phyloP scores from a whole-genome alignment of 2,888 invertebrate species.

The Artemia sinica region DNA sequence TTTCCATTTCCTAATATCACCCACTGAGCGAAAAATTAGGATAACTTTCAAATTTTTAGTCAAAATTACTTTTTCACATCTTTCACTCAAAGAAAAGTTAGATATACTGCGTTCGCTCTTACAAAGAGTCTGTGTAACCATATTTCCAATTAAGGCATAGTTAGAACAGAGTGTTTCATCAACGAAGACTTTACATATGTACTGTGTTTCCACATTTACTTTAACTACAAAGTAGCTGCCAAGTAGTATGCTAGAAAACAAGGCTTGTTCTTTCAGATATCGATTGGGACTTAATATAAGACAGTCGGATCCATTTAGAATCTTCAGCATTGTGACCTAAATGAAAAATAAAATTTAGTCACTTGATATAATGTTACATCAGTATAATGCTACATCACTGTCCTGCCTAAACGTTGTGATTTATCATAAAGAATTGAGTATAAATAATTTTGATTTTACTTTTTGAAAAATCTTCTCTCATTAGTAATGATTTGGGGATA shows the following conservation, averaged over 20 bases:
- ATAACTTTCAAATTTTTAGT: background rate
- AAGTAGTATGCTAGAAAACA: background rate
- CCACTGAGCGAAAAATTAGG: no score
- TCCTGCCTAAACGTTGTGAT: no score
- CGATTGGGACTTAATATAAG: background rate
- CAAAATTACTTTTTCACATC: background rate
- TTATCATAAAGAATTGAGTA: no score
- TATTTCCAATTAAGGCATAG: constrained; percentile 1
- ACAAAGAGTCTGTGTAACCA: background rate
- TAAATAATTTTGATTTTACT: no score
- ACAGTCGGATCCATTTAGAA: constrained; percentile 1
- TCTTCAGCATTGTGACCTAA: background rate
- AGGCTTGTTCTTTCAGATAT: background rate
- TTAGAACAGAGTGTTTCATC: background rate
- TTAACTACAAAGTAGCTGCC: background rate
- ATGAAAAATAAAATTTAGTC: no score
- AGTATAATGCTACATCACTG: no score
- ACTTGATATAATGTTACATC: no score
- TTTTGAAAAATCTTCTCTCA: no score
- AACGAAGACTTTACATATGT: background rate
- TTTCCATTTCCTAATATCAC: no score
- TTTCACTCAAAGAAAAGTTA: background rate
- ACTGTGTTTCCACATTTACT: background rate
- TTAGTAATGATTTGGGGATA: no score
- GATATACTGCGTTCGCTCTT: background rate